Evolutionary conservation across 2,888 invertebrate genomes (phyloP), one percentile per base, ranked within the genome.

Genomic region (Fragum fragum): DNA sequence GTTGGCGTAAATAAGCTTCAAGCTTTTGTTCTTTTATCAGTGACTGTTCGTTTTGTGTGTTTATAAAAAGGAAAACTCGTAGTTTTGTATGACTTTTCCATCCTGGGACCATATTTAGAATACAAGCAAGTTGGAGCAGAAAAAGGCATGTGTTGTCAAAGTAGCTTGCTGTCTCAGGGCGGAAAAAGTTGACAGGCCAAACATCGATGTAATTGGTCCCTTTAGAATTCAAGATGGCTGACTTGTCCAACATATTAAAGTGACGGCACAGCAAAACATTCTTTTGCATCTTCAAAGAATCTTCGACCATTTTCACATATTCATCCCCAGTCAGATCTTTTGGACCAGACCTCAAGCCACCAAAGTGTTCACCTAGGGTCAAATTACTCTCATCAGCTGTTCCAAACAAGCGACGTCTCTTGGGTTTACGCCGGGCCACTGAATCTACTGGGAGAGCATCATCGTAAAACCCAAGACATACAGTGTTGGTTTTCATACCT

Each of bases 401-500:
- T 14, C 89, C 84, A 66, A 92, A 90, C 23, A 92, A 87, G 29
- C 88, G 57, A 42, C 78, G 87, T 59, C 66, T 82, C 23, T 76
- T 80, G 0, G 78, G 47, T 32, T 73, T 77, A 16, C 87, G 84
- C 32, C 88, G 88, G 0, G 84, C 75, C 6, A 92, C 79, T 0
- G 89, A 85, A 83, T 99, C 98, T 53, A 95, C 95, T 0, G 97
- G 97, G 0, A 95, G 92, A 36, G 89, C 96, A 29, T 96, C 96
- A 93, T 99, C 99, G 87, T 98, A 96, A 95, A 99, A 99, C 23
- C 99, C 99, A 47, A 99, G 96, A 79, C 99, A 98, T 32, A 95
- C 92, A 0, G 99, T 99, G 93, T 99, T 99, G 0, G 99, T 99
- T 94, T 99, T 99, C 99, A 99, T 99, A 18, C 99, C 99, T 0